Base-by-base conservation (phyloP, 2,888 invertebrate genomes). In the Crossocerus cetratus region DNA sequence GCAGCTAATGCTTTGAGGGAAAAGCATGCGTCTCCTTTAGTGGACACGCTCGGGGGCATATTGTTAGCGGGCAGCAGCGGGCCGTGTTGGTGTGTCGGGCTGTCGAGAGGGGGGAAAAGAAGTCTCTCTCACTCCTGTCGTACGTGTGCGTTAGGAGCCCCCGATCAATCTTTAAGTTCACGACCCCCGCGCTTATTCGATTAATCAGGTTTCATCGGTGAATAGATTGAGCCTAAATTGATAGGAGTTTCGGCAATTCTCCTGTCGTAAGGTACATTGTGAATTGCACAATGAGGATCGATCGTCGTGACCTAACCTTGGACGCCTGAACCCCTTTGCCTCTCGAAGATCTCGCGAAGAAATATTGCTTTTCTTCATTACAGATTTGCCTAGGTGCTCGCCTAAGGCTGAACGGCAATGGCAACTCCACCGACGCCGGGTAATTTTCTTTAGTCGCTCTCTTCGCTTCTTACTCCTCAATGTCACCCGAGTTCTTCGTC, bases 361-460 rank as follows among this genome's bases (percentile, higher is more conserved):
- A 44, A 61, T 57, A 64, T 66, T 70, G 32, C 22, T 8, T 68
- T 70, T 72, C 59, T 32, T 63, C 64, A 69, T 58, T 76, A 2
- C 76, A 79, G 80, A 74, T 76, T 71, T 58, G 64, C n/a, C 56
- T 54, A 49, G 74, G 69, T 76, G 72, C 78, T 74, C 72, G 70
- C 71, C 73, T 70, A 71, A 65, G 72, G 67, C 78, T 70, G 72
- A 62, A 70, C 44, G 70, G 77, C 69, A 64, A 86, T 86, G 87
- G 83, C 83, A 69, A 83, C 84, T 76, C 82, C 86, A 22, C 81
- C 80, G 68, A 83, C 81, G 62, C 81, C 85, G 65, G 83, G 86
- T 85, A 80, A 80, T 60, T 72, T 2, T 16, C 2, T 18, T 42
- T 18, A n/a, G 49, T 45, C 42, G n/a, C 18, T 16, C 8, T 21